Evolutionary conservation across 2,888 invertebrate genomes (phyloP).

Genomic region (Troides aeacus): DNA sequence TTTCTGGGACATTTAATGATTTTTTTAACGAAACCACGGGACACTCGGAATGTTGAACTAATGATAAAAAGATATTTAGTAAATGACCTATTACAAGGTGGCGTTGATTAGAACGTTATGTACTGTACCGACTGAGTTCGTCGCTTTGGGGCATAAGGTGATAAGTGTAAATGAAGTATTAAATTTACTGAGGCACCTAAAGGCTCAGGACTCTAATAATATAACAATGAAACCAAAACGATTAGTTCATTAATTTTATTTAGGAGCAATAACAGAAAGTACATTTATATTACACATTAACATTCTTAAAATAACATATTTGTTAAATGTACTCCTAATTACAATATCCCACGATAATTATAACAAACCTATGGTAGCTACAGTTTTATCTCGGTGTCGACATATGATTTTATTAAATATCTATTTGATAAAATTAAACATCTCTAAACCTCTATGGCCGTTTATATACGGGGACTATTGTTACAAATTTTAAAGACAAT

Average conservation of each 20-base stretch:
- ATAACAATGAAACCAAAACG: background rate
- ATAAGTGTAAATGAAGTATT: too few relatives aligned
- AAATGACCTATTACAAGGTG: too few relatives aligned
- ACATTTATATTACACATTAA: slow-evolving; percentile 17
- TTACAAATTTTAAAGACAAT: background rate
- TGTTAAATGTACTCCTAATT: background rate
- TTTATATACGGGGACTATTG: background rate
- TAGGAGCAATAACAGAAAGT: slow-evolving; percentile 10
- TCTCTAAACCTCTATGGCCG: background rate
- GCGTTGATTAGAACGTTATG: too few relatives aligned
- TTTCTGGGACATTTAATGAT: too few relatives aligned
- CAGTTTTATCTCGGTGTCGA: background rate
- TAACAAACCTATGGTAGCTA: slow-evolving; percentile 2
- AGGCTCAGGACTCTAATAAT: background rate
- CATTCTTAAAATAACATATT: slow-evolving; percentile 12
- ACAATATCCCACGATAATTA: slow-evolving; percentile 9
- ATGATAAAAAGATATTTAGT: too few relatives aligned
- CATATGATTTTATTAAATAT: background rate
- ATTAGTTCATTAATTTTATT: slow-evolving; percentile 10
- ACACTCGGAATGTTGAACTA: too few relatives aligned
- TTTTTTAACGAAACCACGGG: too few relatives aligned
- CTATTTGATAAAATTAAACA: slow-evolving; percentile 2
- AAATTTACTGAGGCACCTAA: background rate
- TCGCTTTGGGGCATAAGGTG: too few relatives aligned
- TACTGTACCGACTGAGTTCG: too few relatives aligned